A percentile compares a stretch with the other conserved stretches of the same genome.
Evolutionary conservation across 2,113 vertebrate genomes (phyloP).

Genomic region (Xenopus borealis): DNA sequence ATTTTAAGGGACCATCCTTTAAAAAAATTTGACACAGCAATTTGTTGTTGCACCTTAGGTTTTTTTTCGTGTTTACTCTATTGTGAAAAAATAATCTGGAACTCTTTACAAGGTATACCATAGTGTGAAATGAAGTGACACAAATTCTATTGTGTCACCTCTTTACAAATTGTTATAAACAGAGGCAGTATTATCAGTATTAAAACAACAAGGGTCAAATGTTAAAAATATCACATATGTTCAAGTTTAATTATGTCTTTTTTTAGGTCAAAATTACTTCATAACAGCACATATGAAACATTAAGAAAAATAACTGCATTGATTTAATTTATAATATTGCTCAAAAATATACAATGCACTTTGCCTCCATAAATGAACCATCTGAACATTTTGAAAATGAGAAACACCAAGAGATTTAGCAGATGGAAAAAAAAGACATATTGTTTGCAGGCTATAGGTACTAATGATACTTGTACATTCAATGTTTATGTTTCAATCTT

Average conservation of each 20-base stretch:
- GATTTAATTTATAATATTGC: conserved; percentile 41
- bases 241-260: neutral
- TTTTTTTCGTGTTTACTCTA: no score
- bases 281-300: conserved; percentile 6
- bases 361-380: conserved; percentile 17
- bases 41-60: no score
- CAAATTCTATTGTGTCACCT: no score
- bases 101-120: no score
- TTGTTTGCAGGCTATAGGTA: conserved; percentile 9
- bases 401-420: conserved; percentile 7
- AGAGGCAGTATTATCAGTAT: no score
- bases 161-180: no score
- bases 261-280: neutral
- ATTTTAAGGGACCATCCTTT: no score
- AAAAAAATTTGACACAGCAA: no score
- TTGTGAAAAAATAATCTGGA: no score
- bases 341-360: conserved; percentile 46
- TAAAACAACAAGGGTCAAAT: neutral
- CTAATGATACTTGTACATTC: conserved; percentile 51
- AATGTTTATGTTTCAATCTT: conserved; percentile 54
- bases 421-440: neutral
- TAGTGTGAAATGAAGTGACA: no score
- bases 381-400: conserved; percentile 13
- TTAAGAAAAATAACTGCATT: conserved; percentile 42
- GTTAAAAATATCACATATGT: neutral